Conservation (phyloP, 2,113 vertebrate genomes). For the Tupaia chinensis region DNA sequence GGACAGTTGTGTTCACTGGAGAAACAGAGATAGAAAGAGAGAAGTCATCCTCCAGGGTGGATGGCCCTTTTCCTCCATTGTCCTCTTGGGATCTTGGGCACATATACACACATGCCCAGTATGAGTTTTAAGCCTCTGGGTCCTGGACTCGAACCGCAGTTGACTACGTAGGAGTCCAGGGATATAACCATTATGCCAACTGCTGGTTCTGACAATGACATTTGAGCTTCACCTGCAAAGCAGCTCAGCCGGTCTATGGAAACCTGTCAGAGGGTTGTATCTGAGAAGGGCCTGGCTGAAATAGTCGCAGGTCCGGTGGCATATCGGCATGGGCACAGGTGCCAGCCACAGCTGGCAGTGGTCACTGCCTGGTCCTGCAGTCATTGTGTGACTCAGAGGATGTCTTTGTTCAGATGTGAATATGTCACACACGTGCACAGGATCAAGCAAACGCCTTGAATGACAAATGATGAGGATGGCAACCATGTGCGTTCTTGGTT, state of each 20-base stretch:
- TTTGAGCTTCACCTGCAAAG: not conserved
- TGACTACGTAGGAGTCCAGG: no score
- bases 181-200: no score
- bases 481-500: not conserved
- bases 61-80: no score
- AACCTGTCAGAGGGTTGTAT: not conserved
- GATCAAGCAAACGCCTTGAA: not conserved
- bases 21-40: no score
- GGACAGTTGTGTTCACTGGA: no score
- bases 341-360: not conserved
- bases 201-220: not conserved
- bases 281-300: not conserved
- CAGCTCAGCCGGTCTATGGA: not conserved
- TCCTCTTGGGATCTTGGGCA: no score
- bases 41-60: no score
- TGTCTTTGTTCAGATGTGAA: not conserved
- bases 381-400: not conserved
- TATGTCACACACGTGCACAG: not conserved
- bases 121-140: no score
- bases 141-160: no score
- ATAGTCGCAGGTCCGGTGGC: accelerated
- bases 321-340: not conserved
- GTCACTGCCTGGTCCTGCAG: not conserved
- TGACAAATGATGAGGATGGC: not conserved
- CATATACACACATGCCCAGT: no score